Conservation (phyloP, 2,888 invertebrate species). For the Lasius fuliginosus region DNA sequence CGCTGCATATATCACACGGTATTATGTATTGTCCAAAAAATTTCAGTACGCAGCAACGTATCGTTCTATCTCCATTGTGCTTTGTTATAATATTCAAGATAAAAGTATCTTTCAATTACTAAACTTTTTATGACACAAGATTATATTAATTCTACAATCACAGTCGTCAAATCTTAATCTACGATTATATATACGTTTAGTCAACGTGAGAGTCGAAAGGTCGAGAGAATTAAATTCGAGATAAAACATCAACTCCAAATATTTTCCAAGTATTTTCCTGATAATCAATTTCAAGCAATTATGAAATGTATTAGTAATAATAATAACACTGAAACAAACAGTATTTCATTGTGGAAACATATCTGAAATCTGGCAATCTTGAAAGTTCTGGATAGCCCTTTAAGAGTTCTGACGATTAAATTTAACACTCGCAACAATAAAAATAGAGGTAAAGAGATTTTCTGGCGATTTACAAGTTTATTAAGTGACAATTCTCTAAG, state of each 20-base stretch:
- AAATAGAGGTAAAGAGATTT: not conserved
- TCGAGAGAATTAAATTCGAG: not conserved
- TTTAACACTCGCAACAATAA: not conserved
- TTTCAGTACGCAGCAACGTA: not conserved
- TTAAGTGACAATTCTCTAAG: not conserved
- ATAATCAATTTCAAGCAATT: constrained; percentile 24
- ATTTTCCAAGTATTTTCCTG: not conserved
- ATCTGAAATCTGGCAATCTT: not conserved
- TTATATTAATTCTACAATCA: constrained; percentile 9
- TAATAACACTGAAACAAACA: not conserved
- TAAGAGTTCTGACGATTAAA: not conserved
- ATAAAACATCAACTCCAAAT: constrained; percentile 20
- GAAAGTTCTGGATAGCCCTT: not conserved
- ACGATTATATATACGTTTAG: constrained; percentile 3
- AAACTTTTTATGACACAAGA: not conserved
- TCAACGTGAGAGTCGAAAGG: constrained; percentile 16
- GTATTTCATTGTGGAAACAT: not conserved
- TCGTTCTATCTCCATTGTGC: not conserved
- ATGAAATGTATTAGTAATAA: constrained; percentile 2
- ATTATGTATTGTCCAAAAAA: constrained; percentile 4
- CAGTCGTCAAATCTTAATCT: constrained; percentile 28
- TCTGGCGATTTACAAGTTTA: not conserved
- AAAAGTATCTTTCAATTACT: constrained; percentile 5
- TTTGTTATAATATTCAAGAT: constrained; percentile 13
- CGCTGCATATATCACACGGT: not conserved